Evolutionary conservation across 2,113 vertebrate genomes (phyloP).

Genomic region (Seriola quinqueradiata): DNA sequence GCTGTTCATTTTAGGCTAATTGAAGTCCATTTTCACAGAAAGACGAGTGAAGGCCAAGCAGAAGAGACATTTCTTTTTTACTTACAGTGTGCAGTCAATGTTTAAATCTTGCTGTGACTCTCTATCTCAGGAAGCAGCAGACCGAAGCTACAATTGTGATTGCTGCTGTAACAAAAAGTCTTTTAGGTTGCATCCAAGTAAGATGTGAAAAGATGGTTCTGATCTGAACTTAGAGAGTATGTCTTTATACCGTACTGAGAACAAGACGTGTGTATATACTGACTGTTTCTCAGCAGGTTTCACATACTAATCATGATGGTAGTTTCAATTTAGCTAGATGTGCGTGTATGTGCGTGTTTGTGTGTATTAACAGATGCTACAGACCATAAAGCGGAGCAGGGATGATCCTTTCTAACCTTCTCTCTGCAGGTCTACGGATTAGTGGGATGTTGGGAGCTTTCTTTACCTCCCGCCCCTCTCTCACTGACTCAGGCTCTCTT

Average conservation of each 20-base stretch:
- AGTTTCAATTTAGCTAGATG: conserved; percentile 31
- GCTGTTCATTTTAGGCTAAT: conserved; percentile 14
- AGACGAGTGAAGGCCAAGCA: neutral
- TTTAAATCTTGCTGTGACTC: conserved; percentile 34
- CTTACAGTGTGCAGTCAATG: conserved; percentile 33
- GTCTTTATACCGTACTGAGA: neutral
- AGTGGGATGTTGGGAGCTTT: conserved; percentile 54
- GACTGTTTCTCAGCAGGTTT: neutral
- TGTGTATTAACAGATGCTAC: conserved; percentile 46
- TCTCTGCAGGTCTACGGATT: conserved; percentile 74
- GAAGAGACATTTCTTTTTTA: conserved; percentile 2
- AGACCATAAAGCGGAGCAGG: conserved; percentile 61
- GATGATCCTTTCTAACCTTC: conserved; percentile 73
- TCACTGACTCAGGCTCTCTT: neutral
- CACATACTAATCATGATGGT: conserved; percentile 20
- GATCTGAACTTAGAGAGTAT: neutral
- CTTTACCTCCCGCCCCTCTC: conserved; percentile 32
- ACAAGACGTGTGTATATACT: neutral
- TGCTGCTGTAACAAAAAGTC: conserved; percentile 28
- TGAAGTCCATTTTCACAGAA: conserved; percentile 21
- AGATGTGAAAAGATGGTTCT: conserved; percentile 4
- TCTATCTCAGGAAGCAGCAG: conserved; percentile 33
- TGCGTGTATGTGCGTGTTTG: conserved; percentile 12
- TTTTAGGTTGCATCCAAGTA: neutral
- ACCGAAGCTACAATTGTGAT: conserved; percentile 15